A percentile compares a stretch with the other conserved stretches of the same genome.
Conservation (phyloP, 2,797 vertebrate species). For the Cossypha caffra region DNA sequence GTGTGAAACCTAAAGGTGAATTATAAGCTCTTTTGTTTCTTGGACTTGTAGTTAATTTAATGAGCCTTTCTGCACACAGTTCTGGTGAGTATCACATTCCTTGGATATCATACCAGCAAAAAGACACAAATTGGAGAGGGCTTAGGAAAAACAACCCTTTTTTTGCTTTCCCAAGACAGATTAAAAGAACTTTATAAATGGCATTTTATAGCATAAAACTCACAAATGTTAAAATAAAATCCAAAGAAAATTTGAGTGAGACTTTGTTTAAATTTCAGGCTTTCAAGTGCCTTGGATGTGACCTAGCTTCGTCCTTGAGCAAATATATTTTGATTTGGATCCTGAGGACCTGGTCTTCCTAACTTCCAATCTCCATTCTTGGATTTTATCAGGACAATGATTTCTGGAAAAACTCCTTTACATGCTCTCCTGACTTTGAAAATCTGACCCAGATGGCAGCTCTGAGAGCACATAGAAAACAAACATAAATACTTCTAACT, state of each 20-base stretch:
- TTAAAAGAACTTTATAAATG: background rate
- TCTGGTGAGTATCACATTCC: background rate
- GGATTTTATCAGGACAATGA: background rate
- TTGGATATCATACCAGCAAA: background rate
- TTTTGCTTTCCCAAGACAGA: background rate
- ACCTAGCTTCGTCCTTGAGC: background rate
- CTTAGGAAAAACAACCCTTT: background rate
- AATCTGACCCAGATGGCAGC: conserved; percentile 18
- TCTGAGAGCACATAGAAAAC: background rate
- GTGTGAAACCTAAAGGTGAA: background rate
- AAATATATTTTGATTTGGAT: background rate
- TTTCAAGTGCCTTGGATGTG: background rate
- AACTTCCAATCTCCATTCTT: background rate
- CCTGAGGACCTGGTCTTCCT: background rate
- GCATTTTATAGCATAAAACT: background rate
- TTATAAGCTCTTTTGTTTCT: background rate
- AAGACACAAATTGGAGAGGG: background rate
- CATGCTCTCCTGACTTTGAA: background rate
- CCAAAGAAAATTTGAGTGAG: background rate
- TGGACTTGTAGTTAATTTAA: background rate
- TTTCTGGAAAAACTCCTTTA: background rate
- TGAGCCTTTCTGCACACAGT: background rate
- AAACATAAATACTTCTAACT: background rate
- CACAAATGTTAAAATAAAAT: background rate
- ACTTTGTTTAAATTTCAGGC: background rate